phyloP scores from a whole-genome alignment of 2,113 vertebrate genomes.

The Sylvilagus bachmani region DNA sequence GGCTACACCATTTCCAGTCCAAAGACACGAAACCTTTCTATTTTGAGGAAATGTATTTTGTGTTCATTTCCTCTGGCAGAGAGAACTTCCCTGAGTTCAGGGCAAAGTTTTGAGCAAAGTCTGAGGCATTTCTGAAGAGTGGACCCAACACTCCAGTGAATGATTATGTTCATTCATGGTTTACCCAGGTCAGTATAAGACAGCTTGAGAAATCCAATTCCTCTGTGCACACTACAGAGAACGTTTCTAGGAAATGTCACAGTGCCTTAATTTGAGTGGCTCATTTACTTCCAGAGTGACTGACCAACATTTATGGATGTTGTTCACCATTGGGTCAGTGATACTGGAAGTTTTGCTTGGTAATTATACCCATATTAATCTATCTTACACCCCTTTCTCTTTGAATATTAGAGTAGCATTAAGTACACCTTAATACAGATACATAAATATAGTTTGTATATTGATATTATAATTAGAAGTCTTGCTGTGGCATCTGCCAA shows the following conservation, averaged over 20 bases:
- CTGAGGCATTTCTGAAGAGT: not conserved
- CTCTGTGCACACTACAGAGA: not conserved
- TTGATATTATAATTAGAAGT: not conserved
- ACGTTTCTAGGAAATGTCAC: not conserved
- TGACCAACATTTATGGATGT: not conserved
- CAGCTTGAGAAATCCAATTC: not conserved
- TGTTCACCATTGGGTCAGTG: not conserved
- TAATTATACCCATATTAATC: not conserved
- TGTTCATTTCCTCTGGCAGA: not conserved
- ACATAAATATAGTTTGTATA: not conserved
- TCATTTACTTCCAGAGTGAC: slow-evolving; percentile 22
- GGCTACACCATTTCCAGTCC: not conserved
- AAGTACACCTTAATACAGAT: not conserved
- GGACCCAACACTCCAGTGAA: not conserved
- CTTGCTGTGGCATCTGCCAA: not conserved
- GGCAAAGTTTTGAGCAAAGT: slow-evolving; percentile 4
- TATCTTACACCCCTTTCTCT: not conserved
- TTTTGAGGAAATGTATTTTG: not conserved
- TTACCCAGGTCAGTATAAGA: not conserved
- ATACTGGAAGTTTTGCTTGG: not conserved
- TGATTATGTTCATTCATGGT: not conserved
- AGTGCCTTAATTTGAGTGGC: not conserved
- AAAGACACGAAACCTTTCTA: not conserved
- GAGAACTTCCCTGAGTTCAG: not conserved
- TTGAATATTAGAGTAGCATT: not conserved